These are phyloP conservation scores for Microplitis deprimator DNA, from an alignment of 2,888 invertebrate genomes.

Conservation along the genomic window DNA sequence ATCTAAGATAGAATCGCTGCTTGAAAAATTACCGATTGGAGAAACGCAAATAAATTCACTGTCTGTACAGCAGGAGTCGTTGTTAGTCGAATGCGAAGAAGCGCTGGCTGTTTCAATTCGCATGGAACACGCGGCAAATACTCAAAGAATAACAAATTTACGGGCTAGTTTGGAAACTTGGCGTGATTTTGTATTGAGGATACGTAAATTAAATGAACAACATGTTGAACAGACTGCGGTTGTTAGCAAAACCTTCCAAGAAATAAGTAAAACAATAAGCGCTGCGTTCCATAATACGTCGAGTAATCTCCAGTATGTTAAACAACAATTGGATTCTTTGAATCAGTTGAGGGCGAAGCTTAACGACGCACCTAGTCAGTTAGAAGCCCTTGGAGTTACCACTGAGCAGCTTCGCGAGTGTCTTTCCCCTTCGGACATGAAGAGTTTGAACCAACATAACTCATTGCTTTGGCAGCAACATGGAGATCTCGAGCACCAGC, in stretches of 20 bases:
- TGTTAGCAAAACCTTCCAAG: slow-evolving; percentile 78
- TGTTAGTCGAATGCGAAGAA: slow-evolving; percentile 83
- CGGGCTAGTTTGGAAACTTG: slow-evolving; percentile 87
- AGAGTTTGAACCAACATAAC: slow-evolving; percentile 83
- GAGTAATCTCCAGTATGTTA: slow-evolving; percentile 76
- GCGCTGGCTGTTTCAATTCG: slow-evolving; percentile 84
- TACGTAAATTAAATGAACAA: slow-evolving; percentile 76
- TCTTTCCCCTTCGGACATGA: slow-evolving; percentile 87
- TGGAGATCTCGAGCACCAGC: slow-evolving; percentile 84
- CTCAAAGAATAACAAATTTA: slow-evolving; percentile 84
- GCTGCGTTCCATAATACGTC: slow-evolving; percentile 74
- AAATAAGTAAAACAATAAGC: slow-evolving; percentile 77
- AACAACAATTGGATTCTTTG: slow-evolving; percentile 77
- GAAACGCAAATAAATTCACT: slow-evolving; percentile 78
- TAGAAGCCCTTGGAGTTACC: slow-evolving; percentile 81
- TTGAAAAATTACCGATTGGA: slow-evolving; percentile 80
- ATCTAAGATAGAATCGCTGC: slow-evolving; percentile 78
- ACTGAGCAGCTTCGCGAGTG: slow-evolving; percentile 89
- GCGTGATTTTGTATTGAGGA: slow-evolving; percentile 82
- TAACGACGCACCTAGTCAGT: slow-evolving; percentile 75
- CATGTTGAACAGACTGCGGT: slow-evolving; percentile 78
- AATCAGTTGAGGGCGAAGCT: slow-evolving; percentile 77
- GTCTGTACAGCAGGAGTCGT: slow-evolving; percentile 77
- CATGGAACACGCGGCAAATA: slow-evolving; percentile 85
- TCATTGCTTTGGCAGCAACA: slow-evolving; percentile 87